Evolutionary conservation across 2,113 vertebrate species (phyloP).

Genomic region (Geothlypis trichas): DNA sequence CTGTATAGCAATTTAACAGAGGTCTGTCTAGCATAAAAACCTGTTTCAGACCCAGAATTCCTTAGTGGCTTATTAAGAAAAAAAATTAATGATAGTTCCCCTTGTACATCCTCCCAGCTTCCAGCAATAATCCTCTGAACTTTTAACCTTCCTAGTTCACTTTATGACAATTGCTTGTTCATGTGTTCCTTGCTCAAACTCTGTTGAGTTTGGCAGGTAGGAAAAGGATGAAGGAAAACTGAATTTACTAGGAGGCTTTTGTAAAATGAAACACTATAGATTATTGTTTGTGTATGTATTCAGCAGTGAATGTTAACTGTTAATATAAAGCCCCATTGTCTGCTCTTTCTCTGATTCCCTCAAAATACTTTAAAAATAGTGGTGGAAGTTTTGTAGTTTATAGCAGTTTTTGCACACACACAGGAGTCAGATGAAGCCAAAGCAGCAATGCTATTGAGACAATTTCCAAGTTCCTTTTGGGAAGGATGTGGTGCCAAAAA

Average conservation of each 20-base stretch:
- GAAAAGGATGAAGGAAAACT: constrained; percentile 9
- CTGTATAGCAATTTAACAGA: neutral
- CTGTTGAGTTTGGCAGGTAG: neutral
- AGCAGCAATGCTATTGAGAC: neutral
- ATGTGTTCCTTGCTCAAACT: neutral
- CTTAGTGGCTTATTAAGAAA: neutral
- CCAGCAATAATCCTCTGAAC: constrained; percentile 50
- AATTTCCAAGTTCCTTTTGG: constrained; percentile 45
- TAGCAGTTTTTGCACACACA: constrained; percentile 26
- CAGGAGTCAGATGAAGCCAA: neutral
- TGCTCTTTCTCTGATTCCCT: neutral
- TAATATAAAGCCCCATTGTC: constrained; percentile 19
- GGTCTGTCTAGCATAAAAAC: neutral
- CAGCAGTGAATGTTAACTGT: neutral
- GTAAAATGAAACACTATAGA: neutral
- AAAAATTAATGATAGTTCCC: neutral
- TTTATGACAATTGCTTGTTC: constrained; percentile 11
- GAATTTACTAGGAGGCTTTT: neutral
- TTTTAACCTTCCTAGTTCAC: constrained; percentile 48
- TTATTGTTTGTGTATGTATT: constrained; percentile 23
- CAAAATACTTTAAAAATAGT: constrained; percentile 25
- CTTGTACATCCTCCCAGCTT: constrained; percentile 19
- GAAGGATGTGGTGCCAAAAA: constrained; percentile 58
- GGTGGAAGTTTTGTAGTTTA: neutral
- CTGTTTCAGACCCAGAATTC: neutral